These are phyloP conservation scores for Pelagia noctiluca DNA, from an alignment of 30 jellyfish, hydroid and myxozoan genomes.

Conservation along the genomic window DNA sequence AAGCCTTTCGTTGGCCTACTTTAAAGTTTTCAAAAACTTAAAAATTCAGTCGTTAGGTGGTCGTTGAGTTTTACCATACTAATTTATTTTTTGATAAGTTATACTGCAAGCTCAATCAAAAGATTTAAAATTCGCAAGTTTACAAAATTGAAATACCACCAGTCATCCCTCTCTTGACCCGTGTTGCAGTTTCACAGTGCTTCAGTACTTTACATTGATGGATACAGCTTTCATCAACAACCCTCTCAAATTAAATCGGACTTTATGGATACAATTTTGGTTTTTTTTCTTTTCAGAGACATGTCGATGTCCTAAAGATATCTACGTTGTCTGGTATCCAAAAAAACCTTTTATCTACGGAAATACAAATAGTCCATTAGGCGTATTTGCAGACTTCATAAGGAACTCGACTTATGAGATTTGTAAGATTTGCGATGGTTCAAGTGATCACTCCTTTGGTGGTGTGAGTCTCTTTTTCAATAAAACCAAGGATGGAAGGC, in stretches of 20 bases:
- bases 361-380: not conserved
- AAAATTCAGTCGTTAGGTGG: too few relatives aligned
- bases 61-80: too few relatives aligned
- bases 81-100: too few relatives aligned
- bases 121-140: too few relatives aligned
- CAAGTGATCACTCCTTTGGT: conserved; percentile 1
- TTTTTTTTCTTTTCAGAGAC: conserved; percentile 51
- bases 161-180: not conserved
- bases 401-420: not conserved
- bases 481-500: conserved; percentile 7
- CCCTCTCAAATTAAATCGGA: not conserved
- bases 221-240: too few relatives aligned
- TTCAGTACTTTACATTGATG: not conserved
- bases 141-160: too few relatives aligned
- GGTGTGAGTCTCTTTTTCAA: not conserved
- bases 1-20: too few relatives aligned
- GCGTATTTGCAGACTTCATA: not conserved
- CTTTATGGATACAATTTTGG: not conserved
- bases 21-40: too few relatives aligned
- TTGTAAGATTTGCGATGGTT: not conserved
- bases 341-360: conserved; percentile 26
- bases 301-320: conserved; percentile 64
- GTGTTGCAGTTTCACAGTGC: not conserved
- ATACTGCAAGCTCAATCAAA: not conserved
- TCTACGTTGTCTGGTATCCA: conserved; percentile 65